Evolutionary conservation across 2,888 invertebrate species (phyloP).

Genomic region (Tryphoninae sp.): DNA sequence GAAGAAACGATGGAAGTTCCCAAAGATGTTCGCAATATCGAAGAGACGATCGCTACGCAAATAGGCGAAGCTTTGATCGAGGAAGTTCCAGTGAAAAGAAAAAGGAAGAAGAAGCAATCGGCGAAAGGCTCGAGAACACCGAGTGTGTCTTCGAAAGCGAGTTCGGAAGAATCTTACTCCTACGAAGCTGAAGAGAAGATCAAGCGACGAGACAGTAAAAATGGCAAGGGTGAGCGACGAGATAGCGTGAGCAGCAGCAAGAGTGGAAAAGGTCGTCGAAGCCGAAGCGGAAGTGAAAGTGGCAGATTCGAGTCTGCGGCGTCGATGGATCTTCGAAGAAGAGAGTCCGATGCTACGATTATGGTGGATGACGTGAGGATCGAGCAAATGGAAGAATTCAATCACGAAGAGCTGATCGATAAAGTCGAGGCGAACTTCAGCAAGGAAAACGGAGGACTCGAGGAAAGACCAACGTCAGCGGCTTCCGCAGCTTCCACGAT

Average conservation of each 20-base stretch:
- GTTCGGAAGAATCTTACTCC: slow-evolving; percentile 72
- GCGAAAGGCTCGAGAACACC: slow-evolving; percentile 57
- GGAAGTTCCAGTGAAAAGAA: slow-evolving; percentile 68
- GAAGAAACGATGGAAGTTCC: slow-evolving; percentile 71
- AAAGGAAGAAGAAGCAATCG: slow-evolving; percentile 69
- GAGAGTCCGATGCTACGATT: slow-evolving; percentile 61
- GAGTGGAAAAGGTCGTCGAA: slow-evolving; percentile 45
- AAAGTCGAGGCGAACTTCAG: slow-evolving; percentile 31
- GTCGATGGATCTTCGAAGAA: slow-evolving; percentile 41
- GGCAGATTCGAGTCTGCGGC: slow-evolving; percentile 52
- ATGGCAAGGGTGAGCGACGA: slow-evolving; percentile 46
- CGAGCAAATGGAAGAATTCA: slow-evolving; percentile 51
- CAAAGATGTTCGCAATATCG: slow-evolving; percentile 69
- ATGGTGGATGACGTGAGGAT: slow-evolving; percentile 57
- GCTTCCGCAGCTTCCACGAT: slow-evolving; percentile 47
- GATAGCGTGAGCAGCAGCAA: slow-evolving; percentile 57
- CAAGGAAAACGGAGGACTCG: slow-evolving; percentile 49
- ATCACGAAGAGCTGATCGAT: slow-evolving; percentile 10
- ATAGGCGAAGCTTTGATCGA: slow-evolving; percentile 64
- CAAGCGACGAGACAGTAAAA: slow-evolving; percentile 57
- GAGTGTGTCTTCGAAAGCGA: slow-evolving; percentile 64
- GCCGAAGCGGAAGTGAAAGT: slow-evolving; percentile 51
- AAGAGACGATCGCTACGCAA: slow-evolving; percentile 77
- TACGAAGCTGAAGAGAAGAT: slow-evolving; percentile 59
- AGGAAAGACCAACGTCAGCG: slow-evolving; percentile 50